Evolutionary conservation across 2,113 vertebrate genomes (phyloP).

Genomic region (Sylvietta virens): DNA sequence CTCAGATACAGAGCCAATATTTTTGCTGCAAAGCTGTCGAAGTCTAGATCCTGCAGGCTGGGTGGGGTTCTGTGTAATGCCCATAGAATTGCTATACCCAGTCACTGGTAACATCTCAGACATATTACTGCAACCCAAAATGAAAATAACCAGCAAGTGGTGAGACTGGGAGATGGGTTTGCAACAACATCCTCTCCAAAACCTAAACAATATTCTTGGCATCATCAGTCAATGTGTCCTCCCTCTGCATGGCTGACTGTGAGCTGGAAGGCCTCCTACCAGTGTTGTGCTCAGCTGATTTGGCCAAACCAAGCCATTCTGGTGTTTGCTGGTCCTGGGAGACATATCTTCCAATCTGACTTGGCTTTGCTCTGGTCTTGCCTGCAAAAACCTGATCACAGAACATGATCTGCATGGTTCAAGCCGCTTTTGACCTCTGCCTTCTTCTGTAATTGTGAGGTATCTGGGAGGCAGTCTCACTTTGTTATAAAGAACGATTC

Average conservation of each 20-base stretch:
- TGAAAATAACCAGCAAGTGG: constrained; percentile 14
- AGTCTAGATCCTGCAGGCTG: neutral
- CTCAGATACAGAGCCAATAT: fast-evolving
- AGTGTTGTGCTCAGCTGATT: fast-evolving
- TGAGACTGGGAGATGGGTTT: neutral
- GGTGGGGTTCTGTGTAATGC: neutral
- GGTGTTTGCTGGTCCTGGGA: neutral
- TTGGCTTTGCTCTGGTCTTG: neutral
- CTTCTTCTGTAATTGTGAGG: neutral
- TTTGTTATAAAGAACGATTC: neutral
- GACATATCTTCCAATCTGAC: neutral
- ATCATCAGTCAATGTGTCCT: neutral
- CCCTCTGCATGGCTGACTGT: neutral
- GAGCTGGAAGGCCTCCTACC: neutral
- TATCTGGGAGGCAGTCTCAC: neutral
- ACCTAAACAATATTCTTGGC: constrained; percentile 37
- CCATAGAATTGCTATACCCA: neutral
- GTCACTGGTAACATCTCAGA: neutral
- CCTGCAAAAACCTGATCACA: neutral
- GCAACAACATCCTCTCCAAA: constrained; percentile 48
- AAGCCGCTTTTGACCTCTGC: neutral
- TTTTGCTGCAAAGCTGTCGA: neutral
- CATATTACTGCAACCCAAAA: constrained; percentile 4
- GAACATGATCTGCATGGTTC: neutral
- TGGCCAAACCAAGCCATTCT: neutral